Evolutionary conservation across 2,113 vertebrate genomes (phyloP), one percentile per base, ranked within the genome.

Genomic region (Phylloscopus trochiloides): DNA sequence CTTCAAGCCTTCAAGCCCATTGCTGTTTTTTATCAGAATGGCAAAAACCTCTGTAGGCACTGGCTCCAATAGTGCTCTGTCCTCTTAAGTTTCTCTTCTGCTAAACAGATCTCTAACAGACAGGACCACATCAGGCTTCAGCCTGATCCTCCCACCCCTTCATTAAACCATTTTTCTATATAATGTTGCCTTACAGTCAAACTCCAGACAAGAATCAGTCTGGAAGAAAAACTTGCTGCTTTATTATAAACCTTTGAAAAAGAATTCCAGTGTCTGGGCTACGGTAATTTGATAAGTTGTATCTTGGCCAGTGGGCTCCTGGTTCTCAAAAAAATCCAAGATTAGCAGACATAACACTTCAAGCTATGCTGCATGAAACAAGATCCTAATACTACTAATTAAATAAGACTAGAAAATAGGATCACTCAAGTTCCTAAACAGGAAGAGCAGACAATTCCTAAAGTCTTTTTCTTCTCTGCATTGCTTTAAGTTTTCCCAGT

Each of bases 211-310:
- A 91, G 29, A 51, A 95, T 88, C 76, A 86, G 52, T 32, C 58
- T 90, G 59, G 43, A 94, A 95, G 42, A 89, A 90, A 96, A 91
- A 66, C 73, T 96, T 96, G 91, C 88, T 87, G 82, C 85, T 50
- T 92, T 86, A 90, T 75, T 83, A 86, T 8, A 87, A 82, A 52
- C 12, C 54, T 81, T 91, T 90, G 51, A 92, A 92, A 95, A 82
- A 63, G 24, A 86, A 94, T 63, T 95, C 45, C 91, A 92, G 22
- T 63, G 94, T 59, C 88, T 88, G 52, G 42, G 72, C 75, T 86
- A 78, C 5, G 26, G 83, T 91, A 85, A 90, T 54, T 86, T 57
- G 79, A 76, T 72, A 91, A 58, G 31, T 38, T 80, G 47, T 81
- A 52, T 38, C 58, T 81, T 88, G 50, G 90, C 86, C 88, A 96